Conservation (phyloP, 2,888 invertebrate species). For the Spilarctia lutea region DNA sequence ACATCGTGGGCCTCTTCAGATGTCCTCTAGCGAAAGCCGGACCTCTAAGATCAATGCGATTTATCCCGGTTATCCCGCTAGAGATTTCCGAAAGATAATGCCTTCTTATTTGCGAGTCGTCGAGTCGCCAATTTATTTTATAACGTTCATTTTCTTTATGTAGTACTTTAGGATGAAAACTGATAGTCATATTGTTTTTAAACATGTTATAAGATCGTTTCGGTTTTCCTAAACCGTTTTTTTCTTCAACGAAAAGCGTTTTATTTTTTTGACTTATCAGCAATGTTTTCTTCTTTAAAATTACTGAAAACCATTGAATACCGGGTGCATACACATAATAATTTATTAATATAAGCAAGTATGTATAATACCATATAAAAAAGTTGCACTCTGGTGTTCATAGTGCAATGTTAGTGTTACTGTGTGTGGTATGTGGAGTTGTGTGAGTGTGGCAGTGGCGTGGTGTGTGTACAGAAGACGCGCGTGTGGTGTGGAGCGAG, state of each 20-base stretch:
- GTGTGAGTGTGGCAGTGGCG: conserved; percentile 25
- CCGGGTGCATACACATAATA: background rate
- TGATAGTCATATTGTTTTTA: conserved; percentile 28
- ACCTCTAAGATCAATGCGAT: conserved; percentile 78
- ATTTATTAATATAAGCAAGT: conserved; percentile 22
- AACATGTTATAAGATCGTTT: conserved; percentile 13
- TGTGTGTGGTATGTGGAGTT: conserved; percentile 40
- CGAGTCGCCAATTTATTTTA: conserved; percentile 57
- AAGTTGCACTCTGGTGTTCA: conserved; percentile 36
- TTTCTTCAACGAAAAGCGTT: background rate
- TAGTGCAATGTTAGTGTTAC: conserved; percentile 28
- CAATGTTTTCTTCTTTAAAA: background rate
- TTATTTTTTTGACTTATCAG: background rate
- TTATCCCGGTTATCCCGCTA: conserved; percentile 61
- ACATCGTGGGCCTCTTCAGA: conserved; percentile 69
- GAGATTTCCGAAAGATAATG: conserved; percentile 70
- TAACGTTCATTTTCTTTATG: conserved; percentile 48
- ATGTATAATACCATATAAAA: conserved; percentile 42
- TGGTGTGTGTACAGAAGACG: conserved; percentile 38
- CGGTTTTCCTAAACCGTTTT: background rate
- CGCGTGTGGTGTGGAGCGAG: conserved; percentile 42
- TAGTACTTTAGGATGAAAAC: conserved; percentile 21
- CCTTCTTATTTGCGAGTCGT: conserved; percentile 61
- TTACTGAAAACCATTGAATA: background rate
- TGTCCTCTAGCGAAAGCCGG: conserved; percentile 74